Evolutionary conservation across 2,797 vertebrate species (phyloP).

Genomic region (Enteromius unitaeniatus): DNA sequence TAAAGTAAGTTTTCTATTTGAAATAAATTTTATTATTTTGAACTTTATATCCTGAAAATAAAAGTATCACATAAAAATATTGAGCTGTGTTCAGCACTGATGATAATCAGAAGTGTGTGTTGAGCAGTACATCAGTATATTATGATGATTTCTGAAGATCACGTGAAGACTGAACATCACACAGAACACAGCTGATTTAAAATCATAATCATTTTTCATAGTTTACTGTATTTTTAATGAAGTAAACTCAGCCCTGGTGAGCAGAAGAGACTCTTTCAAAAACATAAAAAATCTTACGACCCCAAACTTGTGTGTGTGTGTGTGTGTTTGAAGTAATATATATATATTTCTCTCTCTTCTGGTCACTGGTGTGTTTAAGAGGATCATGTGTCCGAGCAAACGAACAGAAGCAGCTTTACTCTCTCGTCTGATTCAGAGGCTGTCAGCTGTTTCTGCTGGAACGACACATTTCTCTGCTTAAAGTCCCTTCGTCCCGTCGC

Average conservation of each 20-base stretch:
- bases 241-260: background rate
- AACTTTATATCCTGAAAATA: no score
- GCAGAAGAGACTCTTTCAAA: background rate
- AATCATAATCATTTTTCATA: no score
- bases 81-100: no score
- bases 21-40: no score
- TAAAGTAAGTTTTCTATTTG: no score
- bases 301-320: background rate
- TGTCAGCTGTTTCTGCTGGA: background rate
- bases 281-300: background rate
- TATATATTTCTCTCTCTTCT: background rate
- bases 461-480: background rate
- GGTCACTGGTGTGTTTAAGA: conserved; percentile 15
- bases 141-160: no score
- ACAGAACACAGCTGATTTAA: no score
- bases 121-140: no score
- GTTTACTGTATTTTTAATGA: background rate
- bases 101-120: no score
- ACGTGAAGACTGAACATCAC: no score
- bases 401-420: background rate
- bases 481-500: background rate
- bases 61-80: no score
- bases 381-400: conserved; percentile 6
- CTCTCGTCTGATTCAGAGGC: background rate
- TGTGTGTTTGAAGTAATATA: background rate